Evolutionary conservation across 2,888 invertebrate genomes (phyloP), one percentile per base, ranked within the genome.

Genomic region (Listrodromus nycthemerus): DNA sequence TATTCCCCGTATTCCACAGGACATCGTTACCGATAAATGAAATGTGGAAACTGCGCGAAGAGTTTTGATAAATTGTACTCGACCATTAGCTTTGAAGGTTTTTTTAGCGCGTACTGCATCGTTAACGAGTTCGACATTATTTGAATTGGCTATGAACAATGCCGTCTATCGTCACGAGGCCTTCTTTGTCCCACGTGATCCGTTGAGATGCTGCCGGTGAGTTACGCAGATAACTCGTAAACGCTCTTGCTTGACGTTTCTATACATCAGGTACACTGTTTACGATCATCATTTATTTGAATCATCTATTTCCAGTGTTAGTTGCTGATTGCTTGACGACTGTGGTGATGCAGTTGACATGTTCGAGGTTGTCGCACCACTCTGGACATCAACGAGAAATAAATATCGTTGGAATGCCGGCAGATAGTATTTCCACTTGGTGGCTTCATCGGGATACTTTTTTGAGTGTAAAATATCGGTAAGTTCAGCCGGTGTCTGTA

Each of bases 351-450:
- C 6, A 10, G 1, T 33, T n/a, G n/a, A 1, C 37, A 37, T 37
- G 27, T 13, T n/a, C 7, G n/a, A 13, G 30, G 10, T 16, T 21
- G n/a, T 41, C n/a, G 37, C 19, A 6, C 27, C 45, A 8, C 37
- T n/a, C 19, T 19, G 41, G 2, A 55, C 3, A 1, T 74, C 74
- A 4, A 33, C 37, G 61, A 65, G 45, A 27, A 73, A 70, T 16
- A 79, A 61, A 50, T 76, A 86, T 0, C 82, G 80, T 3, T 80
- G 74, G 21, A 82, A 27, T 10, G 65, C 30, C 30, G 75, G 71
- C 0, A 70, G 21, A 77, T 82, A 85, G 2, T 66, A 33, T 10
- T 55, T 78, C 84, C 84, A 85, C 45, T 79, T 85, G 8, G 82
- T 77, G 0, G 41, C 10, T 24, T 80, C 73, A 21, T 45, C 66